Base-by-base conservation (phyloP, 2,113 vertebrate genomes). In the Tinamus guttatus region DNA sequence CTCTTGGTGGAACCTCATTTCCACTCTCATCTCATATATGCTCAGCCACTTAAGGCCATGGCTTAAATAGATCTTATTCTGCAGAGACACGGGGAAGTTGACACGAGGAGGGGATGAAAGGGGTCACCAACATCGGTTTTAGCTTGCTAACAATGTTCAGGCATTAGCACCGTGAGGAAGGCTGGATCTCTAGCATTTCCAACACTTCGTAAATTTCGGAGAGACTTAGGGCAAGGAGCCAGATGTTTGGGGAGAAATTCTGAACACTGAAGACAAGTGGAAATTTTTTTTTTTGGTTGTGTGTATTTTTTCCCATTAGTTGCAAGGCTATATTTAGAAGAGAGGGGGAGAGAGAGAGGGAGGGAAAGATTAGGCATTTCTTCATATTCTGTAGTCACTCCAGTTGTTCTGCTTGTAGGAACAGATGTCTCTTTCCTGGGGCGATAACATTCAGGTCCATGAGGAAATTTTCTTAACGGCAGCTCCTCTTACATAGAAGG, bases 301-400 rank as follows among this genome's bases (percentile, higher is more conserved):
- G 95, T 96, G 87, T 96, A 95, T 97, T 96, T 96, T 94, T 95
- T 95, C 91, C 92, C 95, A 93, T 96, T 95, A 93, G 95, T 96
- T 97, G 89, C 92, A 92, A 85, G 81, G 80, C 96, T 97, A 97
- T 97, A 96, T 97, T 97, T 97, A 97, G 96, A 93, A 93, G 69
- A 36, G 73, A 20, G 63, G 19, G 24, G 45, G 84, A 32, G 76
- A 62, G 71, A 69, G 91, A 75, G 63, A 4, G 1, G 16, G 6
- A 67, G 69, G 87, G 89, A 85, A 65, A 85, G 90, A 94, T 91
- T 92, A 95, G 78, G 93, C 84, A 87, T 96, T 94, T 96, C 91
- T 96, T 92, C 88, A 18, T 93, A 51, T 94, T 94, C 95, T 74
- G 78, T 65, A 95, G 89, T 83, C 95, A 94, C 87, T 96, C 89